These are phyloP conservation scores for Galaxias olidus DNA, from an alignment of 2,797 vertebrate genomes.

Conservation along the genomic window DNA sequence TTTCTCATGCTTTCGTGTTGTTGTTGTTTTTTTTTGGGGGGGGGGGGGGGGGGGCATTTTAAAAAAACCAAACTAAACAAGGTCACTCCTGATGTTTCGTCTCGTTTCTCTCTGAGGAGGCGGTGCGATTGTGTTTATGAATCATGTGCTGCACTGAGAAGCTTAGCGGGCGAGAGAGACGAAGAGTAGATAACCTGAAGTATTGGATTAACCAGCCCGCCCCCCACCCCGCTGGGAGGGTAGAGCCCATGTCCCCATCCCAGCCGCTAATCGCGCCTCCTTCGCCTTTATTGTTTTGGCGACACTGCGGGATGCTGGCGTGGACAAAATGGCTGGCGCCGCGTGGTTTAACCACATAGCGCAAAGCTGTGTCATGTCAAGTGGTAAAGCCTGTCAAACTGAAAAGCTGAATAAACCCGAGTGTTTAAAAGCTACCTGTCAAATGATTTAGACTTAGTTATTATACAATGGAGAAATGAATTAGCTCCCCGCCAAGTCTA, in stretches of 20 bases:
- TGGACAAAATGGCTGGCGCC: too few relatives aligned
- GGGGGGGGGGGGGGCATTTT: conserved; percentile 22
- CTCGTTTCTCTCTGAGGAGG: conserved; percentile 42
- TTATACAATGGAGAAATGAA: too few relatives aligned
- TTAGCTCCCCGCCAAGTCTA: too few relatives aligned
- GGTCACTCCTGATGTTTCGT: conserved; percentile 44
- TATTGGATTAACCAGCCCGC: conserved; percentile 41
- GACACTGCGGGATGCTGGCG: conserved; percentile 14
- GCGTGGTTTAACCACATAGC: too few relatives aligned
- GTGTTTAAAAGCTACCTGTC: too few relatives aligned
- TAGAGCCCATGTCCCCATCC: conserved; percentile 23
- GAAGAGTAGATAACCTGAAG: conserved; percentile 68
- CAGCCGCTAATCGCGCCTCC: conserved; percentile 41
- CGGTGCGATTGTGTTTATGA: conserved; percentile 51
- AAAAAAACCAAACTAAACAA: conserved; percentile 34
- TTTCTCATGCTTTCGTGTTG: too few relatives aligned
- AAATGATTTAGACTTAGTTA: too few relatives aligned
- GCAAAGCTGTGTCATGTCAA: too few relatives aligned
- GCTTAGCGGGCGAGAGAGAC: conserved; percentile 43
- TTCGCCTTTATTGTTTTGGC: conserved; percentile 34
- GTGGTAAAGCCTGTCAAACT: too few relatives aligned
- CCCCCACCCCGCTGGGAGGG: conserved; percentile 42
- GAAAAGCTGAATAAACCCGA: too few relatives aligned
- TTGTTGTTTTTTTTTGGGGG: not conserved
- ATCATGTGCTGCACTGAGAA: conserved; percentile 62